Evolutionary conservation across 2,888 invertebrate genomes (phyloP).

Genomic region (Dryomyza anilis): DNA sequence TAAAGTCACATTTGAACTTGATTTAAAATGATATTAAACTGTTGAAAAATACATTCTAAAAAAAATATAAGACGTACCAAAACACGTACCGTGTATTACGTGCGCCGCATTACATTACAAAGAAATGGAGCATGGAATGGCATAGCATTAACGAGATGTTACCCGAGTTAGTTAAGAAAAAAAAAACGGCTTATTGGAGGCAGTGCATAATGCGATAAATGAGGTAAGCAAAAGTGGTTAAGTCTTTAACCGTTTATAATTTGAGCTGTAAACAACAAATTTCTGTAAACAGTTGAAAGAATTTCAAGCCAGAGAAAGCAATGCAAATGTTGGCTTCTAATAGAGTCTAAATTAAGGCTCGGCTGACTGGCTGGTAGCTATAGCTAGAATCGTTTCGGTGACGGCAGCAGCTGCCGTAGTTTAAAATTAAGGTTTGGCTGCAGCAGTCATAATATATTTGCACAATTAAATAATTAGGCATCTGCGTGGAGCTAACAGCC

Average conservation of each 20-base stretch:
- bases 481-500: neutral
- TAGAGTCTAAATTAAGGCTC: too few species aligned
- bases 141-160: too few species aligned
- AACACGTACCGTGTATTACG: conserved; percentile 10
- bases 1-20: too few species aligned
- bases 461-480: conserved; percentile 10
- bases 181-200: neutral
- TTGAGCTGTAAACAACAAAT: neutral
- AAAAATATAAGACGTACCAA: neutral
- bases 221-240: neutral
- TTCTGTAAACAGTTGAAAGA: neutral
- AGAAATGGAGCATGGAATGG: conserved; percentile 7
- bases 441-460: neutral
- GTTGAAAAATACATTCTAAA: neutral
- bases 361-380: too few species aligned
- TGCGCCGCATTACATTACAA: conserved; percentile 12
- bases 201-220: too few species aligned
- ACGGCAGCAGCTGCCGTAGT: neutral
- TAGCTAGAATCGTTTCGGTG: too few species aligned
- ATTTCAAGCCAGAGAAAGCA: neutral
- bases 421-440: conserved; percentile 6
- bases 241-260: too few species aligned
- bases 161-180: too few species aligned
- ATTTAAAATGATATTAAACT: neutral
- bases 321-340: neutral